Percentiles rank a stretch among this genome's conserved stretches.
Conservation (phyloP, 2,113 vertebrate genomes). For the Poecilia latipinna region DNA sequence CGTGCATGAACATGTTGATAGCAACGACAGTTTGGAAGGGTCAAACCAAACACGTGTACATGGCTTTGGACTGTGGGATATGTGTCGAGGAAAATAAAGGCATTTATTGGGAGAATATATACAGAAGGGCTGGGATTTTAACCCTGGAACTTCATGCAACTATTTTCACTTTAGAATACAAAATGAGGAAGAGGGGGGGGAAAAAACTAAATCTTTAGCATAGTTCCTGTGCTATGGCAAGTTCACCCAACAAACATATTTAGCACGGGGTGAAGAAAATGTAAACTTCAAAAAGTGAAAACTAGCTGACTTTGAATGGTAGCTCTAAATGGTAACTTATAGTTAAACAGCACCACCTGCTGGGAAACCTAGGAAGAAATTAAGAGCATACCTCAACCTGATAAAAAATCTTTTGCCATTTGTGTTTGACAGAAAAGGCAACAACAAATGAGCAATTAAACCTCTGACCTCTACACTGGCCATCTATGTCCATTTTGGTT, state of each 20-base stretch:
- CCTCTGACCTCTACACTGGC: neutral
- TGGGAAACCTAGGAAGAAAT: conserved; percentile 35
- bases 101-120: too few relatives aligned
- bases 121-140: neutral
- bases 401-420: neutral
- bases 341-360: conserved; percentile 67
- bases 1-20: too few relatives aligned
- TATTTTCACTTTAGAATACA: neutral
- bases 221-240: neutral
- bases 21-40: too few relatives aligned
- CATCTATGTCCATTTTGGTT: neutral
- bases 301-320: neutral
- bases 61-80: too few relatives aligned
- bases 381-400: too few relatives aligned
- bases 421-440: neutral
- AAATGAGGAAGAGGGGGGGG: neutral
- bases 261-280: neutral
- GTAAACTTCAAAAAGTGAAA: neutral
- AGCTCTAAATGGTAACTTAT: neutral
- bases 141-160: neutral
- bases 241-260: neutral
- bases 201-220: neutral
- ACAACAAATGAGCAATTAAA: neutral
- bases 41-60: too few relatives aligned
- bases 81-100: too few relatives aligned